Percentiles rank a stretch among this genome's conserved stretches.
Evolutionary conservation across 2,113 vertebrate genomes (phyloP).

Genomic region (Heptranchias perlo): DNA sequence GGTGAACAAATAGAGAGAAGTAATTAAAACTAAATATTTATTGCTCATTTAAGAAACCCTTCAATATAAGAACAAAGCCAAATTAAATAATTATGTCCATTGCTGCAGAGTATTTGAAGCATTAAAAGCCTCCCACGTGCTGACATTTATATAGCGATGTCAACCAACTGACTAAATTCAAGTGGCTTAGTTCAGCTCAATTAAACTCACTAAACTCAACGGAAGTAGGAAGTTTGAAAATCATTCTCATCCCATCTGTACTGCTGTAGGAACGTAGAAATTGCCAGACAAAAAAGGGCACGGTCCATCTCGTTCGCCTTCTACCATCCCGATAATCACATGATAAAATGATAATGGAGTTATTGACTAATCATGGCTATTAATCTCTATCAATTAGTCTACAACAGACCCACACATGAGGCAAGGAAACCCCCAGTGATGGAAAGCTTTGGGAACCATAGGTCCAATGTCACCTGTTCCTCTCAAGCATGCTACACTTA

Average conservation of each 20-base stretch:
- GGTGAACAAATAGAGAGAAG: slow-evolving; percentile 3
- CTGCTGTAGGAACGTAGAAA: neutral
- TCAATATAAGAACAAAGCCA: neutral
- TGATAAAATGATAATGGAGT: neutral
- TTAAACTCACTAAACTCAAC: neutral
- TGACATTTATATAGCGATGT: slow-evolving; percentile 21
- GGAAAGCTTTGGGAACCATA: too few relatives aligned
- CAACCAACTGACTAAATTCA: neutral
- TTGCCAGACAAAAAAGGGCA: neutral
- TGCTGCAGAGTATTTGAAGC: neutral
- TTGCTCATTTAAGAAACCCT: slow-evolving; percentile 23
- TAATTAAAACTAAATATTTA: slow-evolving; percentile 32
- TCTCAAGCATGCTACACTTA: too few relatives aligned
- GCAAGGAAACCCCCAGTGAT: too few relatives aligned
- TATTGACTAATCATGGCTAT: neutral
- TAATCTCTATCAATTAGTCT: neutral
- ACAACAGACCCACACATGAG: too few relatives aligned
- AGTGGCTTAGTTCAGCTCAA: neutral
- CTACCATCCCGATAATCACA: neutral
- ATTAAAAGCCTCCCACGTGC: neutral
- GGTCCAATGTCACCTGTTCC: too few relatives aligned
- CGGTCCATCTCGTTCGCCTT: neutral
- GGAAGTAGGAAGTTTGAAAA: neutral
- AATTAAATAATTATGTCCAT: slow-evolving; percentile 28
- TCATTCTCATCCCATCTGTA: neutral